Conservation (phyloP, 2,888 invertebrate species). For the Flabesymbios commensalis region DNA sequence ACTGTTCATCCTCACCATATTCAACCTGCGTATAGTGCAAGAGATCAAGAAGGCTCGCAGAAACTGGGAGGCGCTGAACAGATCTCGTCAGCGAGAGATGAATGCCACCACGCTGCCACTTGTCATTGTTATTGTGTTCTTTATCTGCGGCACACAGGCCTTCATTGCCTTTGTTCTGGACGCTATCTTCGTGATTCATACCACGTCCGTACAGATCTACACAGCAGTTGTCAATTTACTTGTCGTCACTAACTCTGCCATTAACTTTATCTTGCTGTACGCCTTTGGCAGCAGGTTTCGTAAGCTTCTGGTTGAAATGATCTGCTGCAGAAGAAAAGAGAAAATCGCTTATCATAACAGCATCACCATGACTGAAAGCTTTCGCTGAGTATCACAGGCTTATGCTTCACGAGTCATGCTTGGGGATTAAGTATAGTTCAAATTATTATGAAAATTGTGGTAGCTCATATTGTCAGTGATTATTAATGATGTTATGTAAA, state of each 20-base stretch:
- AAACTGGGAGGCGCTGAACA: constrained; percentile 39
- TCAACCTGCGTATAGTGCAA: constrained; percentile 51
- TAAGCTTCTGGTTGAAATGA: background rate
- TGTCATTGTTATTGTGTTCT: constrained; percentile 54
- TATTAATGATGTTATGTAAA: too few species aligned
- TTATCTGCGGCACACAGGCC: constrained; percentile 43
- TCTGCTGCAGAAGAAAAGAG: background rate
- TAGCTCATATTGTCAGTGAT: too few species aligned
- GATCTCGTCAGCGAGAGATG: constrained; percentile 48
- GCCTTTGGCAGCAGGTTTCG: constrained; percentile 4
- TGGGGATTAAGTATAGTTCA: too few species aligned
- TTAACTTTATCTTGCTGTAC: constrained; percentile 2
- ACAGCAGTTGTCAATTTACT: constrained; percentile 5
- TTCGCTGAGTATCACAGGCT: too few species aligned
- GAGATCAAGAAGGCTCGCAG: constrained; percentile 47
- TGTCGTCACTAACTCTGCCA: constrained; percentile 5
- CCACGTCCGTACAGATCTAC: constrained; percentile 26
- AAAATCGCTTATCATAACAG: too few species aligned
- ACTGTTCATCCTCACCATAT: constrained; percentile 42
- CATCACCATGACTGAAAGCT: too few species aligned
- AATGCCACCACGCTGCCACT: constrained; percentile 56
- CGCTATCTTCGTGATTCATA: constrained; percentile 32
- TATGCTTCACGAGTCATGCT: too few species aligned
- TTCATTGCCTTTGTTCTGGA: constrained; percentile 36
- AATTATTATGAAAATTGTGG: too few species aligned